Percentiles rank a stretch among this genome's conserved stretches.
Evolutionary conservation across 2,888 invertebrate genomes (phyloP).

Genomic region (Anarsia innoxiella): DNA sequence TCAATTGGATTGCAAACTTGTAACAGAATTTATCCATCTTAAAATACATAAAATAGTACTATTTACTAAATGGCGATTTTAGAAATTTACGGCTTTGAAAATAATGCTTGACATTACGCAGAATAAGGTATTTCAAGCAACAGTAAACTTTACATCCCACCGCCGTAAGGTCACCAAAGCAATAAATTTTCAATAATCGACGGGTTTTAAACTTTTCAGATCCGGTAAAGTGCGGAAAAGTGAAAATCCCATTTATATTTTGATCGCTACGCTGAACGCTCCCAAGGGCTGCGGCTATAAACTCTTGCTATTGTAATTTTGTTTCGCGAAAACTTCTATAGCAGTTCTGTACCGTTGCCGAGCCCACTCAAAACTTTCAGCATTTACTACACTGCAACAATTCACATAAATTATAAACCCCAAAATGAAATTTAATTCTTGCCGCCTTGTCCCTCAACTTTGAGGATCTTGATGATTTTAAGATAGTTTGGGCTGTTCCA

Average conservation of each 20-base stretch:
- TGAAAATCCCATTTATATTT: slow-evolving; percentile 51
- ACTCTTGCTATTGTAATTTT: slow-evolving; percentile 56
- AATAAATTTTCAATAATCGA: slow-evolving; percentile 47
- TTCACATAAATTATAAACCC: slow-evolving; percentile 51
- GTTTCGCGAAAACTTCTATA: slow-evolving; percentile 30
- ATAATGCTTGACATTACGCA: too few relatives aligned
- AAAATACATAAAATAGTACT: too few relatives aligned
- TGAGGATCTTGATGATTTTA: slow-evolving; percentile 6
- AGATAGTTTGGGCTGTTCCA: slow-evolving; percentile 6
- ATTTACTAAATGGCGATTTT: too few relatives aligned
- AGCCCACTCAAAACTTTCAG: slow-evolving; percentile 44
- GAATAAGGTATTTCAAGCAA: too few relatives aligned
- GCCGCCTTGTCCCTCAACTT: slow-evolving; percentile 26
- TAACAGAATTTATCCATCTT: too few relatives aligned
- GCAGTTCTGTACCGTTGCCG: slow-evolving; percentile 29
- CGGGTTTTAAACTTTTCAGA: slow-evolving; percentile 40
- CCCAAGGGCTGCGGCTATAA: slow-evolving; percentile 38
- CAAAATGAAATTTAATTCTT: slow-evolving; percentile 52
- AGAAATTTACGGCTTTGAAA: too few relatives aligned
- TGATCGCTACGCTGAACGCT: slow-evolving; percentile 39
- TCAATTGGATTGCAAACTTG: too few relatives aligned
- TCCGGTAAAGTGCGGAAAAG: slow-evolving; percentile 33
- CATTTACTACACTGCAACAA: slow-evolving; percentile 47
- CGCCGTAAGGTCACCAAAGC: slow-evolving; percentile 29
- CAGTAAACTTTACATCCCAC: too few relatives aligned